These are phyloP conservation scores for Heliconius hermathena DNA, from an alignment of 1,140 invertebrate species.

Conservation along the genomic window DNA sequence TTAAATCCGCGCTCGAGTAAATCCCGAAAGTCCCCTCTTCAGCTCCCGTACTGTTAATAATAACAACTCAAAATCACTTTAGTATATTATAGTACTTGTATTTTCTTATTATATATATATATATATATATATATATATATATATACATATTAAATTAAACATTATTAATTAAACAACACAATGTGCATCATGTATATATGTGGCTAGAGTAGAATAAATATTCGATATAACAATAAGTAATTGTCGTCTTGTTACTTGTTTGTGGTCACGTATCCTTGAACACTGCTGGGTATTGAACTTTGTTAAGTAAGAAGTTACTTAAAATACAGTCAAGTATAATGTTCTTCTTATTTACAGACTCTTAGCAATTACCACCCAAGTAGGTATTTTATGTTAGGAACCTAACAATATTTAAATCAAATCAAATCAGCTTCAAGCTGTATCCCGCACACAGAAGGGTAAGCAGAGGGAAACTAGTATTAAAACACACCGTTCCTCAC, in stretches of 20 bases:
- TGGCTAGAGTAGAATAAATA: not conserved
- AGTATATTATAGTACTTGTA: no score
- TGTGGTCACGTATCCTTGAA: slow-evolving; percentile 25
- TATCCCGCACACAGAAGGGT: no score
- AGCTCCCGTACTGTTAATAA: no score
- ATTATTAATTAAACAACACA: not conserved
- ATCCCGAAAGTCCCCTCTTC: no score
- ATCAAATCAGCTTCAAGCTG: no score
- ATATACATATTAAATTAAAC: not conserved
- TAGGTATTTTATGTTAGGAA: not conserved
- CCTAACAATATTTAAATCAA: not conserved
- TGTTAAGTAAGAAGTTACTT: slow-evolving; percentile 4
- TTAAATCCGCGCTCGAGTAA: no score
- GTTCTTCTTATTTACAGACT: not conserved
- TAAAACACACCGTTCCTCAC: no score
- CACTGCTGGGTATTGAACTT: slow-evolving; percentile 27
- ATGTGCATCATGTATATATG: no score
- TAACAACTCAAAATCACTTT: no score
- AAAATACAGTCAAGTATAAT: not conserved
- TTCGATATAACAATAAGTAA: slow-evolving; percentile 1
- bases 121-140: no score
- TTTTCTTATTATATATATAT: no score
- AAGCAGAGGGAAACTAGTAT: no score
- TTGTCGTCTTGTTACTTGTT: slow-evolving; percentile 14
- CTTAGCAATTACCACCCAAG: not conserved